Evolutionary conservation across 2,797 vertebrate species (phyloP), one percentile per base, ranked within the genome.

Genomic region (Leptatherina wallacei): DNA sequence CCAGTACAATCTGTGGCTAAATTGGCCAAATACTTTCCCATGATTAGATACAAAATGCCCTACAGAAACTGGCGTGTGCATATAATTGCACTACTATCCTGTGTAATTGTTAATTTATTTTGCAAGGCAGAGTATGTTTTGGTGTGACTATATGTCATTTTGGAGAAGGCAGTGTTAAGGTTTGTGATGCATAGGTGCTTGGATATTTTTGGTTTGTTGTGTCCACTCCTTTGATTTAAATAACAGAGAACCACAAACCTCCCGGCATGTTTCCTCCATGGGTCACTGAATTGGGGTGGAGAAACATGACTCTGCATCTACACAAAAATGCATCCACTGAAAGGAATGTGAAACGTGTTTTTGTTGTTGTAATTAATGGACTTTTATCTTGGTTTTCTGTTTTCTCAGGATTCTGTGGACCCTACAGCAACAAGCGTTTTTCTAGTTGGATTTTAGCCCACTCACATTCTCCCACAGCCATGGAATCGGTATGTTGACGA

Each of bases 401-500:
- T 88, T 89, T 93, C 91, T 78, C 91, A 95, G 94, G 93, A 92
- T 82, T 92, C 79, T 83, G 85, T 87, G 93, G 93, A 94, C 83
- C 85, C 85, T 75, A 65, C 85, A 85, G 81, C 81, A 54, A 80
- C 75, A 81, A 79, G 73, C 78, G 70, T 85, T 82, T 85, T 90
- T 88, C 87, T 84, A 71, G 75, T 92, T 93, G 94, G 94, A 95
- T 94, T 93, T 94, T 94, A 94, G 89, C 88, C 87, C 88, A 91
- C 92, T 88, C 85, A 86, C 87, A 86, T 91, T 92, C 91, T 92
- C 90, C 89, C 91, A 91, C 94, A 93, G 89, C 90, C 94, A 96
- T 96, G 95, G 95, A 96, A 95, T 95, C 95, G 94, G 95, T 96
- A 95, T 90, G 92, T 93, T 85, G 33, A 82, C 67, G n/a, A 78